Evolutionary conservation across 37 sponge, comb jelly and placozoan genomes (phyloP).

Genomic region (Hexactinellida sp.): DNA sequence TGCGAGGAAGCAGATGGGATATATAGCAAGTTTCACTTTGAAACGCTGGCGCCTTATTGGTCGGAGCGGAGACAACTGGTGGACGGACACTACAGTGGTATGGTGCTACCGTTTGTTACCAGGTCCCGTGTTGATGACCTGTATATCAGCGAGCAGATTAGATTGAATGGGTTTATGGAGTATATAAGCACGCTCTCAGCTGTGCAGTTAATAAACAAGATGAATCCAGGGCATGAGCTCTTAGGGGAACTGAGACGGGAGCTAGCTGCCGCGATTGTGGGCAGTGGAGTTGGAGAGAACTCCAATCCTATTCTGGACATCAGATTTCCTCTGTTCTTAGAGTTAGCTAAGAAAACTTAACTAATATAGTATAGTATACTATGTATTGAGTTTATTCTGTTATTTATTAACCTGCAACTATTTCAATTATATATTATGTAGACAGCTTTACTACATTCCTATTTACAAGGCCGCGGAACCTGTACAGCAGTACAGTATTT

Average conservation of each 20-base stretch:
- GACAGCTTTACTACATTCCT: too few species aligned
- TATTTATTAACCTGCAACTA: too few species aligned
- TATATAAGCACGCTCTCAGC: background rate
- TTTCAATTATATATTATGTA: too few species aligned
- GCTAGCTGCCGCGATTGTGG: background rate
- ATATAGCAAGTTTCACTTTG: background rate
- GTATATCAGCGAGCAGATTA: background rate
- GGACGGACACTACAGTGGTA: background rate
- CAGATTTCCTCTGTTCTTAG: background rate
- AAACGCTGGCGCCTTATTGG: background rate
- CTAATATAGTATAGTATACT: too few species aligned
- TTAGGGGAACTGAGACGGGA: background rate
- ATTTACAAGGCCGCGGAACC: too few species aligned
- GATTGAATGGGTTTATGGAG: background rate
- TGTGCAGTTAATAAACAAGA: background rate
- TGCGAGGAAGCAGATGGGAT: background rate
- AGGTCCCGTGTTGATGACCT: background rate
- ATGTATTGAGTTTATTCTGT: too few species aligned
- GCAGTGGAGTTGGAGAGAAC: background rate
- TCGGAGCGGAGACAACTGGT: background rate
- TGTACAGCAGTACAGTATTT: too few species aligned
- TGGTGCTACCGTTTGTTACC: background rate
- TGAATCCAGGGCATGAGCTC: background rate
- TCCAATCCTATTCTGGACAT: background rate
- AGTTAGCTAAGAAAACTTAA: slow-evolving; percentile 4